Evolutionary conservation across 2,888 invertebrate genomes (phyloP).

Genomic region (Timema podura): DNA sequence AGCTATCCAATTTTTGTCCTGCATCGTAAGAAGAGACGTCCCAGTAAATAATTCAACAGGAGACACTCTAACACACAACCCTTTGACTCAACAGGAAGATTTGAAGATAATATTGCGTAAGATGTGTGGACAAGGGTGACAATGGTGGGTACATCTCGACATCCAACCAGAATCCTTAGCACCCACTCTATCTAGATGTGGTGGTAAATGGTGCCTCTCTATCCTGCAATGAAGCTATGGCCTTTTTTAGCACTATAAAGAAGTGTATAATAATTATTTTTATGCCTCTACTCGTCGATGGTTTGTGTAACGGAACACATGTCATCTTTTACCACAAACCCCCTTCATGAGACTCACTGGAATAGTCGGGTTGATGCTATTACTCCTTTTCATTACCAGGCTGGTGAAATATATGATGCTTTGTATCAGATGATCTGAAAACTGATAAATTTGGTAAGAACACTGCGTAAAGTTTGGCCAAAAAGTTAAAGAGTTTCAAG

Average conservation of each 20-base stretch:
- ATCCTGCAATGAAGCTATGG: constrained; percentile 3
- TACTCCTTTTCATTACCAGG: neutral
- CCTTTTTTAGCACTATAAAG: neutral
- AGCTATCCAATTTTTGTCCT: neutral
- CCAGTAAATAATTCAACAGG: neutral
- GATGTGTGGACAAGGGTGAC: too few relatives aligned
- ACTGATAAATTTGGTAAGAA: constrained; percentile 2
- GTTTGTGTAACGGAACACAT: neutral
- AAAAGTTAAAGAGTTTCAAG: neutral
- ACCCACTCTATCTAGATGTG: neutral
- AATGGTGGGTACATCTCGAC: too few relatives aligned
- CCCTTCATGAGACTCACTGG: neutral
- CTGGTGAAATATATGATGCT: constrained; percentile 1
- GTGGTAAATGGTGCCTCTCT: constrained; percentile 4
- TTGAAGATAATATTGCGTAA: constrained; percentile 2
- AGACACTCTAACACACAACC: neutral
- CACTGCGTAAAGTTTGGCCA: neutral
- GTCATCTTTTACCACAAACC: neutral
- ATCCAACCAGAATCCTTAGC: neutral
- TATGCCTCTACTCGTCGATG: too few relatives aligned
- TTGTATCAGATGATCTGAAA: neutral
- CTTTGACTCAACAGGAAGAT: neutral
- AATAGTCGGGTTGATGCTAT: neutral
- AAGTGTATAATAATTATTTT: constrained; percentile 5
- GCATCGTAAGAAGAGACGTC: neutral